These are phyloP conservation scores for Rhingia rostrata DNA, from an alignment of 2,888 invertebrate species.

Conservation along the genomic window DNA sequence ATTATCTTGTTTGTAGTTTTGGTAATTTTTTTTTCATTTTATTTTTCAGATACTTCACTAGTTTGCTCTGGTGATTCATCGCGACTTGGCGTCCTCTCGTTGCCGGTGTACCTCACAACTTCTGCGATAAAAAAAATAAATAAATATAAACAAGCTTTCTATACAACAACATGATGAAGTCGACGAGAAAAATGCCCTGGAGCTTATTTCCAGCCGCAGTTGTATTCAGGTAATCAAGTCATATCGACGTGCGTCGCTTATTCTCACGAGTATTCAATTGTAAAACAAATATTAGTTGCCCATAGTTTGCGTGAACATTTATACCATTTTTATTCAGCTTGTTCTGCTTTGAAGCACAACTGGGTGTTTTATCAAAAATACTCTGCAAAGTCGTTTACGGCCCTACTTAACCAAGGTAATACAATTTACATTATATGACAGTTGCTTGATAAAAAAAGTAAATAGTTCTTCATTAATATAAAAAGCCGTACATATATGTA, in stretches of 20 bases:
- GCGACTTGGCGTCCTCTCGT: slow-evolving; percentile 7
- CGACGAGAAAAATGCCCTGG: slow-evolving; percentile 59
- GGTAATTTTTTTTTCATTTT: slow-evolving; percentile 41
- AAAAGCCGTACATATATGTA: too few species aligned
- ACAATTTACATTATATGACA: too few species aligned
- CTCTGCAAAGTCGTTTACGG: too few species aligned
- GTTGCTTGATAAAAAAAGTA: too few species aligned
- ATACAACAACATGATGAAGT: slow-evolving; percentile 50
- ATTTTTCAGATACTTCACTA: slow-evolving; percentile 51
- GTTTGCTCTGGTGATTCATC: slow-evolving; percentile 57
- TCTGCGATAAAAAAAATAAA: slow-evolving; percentile 44
- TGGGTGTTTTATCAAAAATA: too few species aligned
- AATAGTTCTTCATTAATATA: too few species aligned
- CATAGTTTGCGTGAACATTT: neutral
- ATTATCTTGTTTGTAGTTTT: slow-evolving; percentile 20
- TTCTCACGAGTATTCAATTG: neutral
- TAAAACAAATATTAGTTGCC: neutral
- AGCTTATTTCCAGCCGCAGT: slow-evolving; percentile 67
- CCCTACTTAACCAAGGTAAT: too few species aligned
- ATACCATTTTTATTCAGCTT: neutral
- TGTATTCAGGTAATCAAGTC: slow-evolving; percentile 68
- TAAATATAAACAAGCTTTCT: slow-evolving; percentile 21
- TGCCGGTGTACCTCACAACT: slow-evolving; percentile 49
- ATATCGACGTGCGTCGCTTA: slow-evolving; percentile 44
- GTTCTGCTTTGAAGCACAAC: neutral